Conservation (phyloP, 2,888 invertebrate species). For the Hermodice carunculata region DNA sequence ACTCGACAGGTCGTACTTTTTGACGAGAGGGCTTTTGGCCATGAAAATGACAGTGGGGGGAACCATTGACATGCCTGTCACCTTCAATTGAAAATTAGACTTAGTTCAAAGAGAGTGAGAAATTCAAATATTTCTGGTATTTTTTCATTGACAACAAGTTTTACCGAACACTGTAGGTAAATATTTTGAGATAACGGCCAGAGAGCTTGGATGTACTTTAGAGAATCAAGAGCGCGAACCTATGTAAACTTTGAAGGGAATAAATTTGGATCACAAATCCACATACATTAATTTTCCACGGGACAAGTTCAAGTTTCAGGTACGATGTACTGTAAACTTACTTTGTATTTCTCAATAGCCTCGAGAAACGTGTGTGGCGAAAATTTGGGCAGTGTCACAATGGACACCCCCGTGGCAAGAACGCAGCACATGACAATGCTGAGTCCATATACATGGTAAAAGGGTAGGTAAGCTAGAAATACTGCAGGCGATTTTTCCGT, state of each 20-base stretch:
- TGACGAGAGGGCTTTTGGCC: slow-evolving; percentile 77
- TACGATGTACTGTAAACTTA: slow-evolving; percentile 43
- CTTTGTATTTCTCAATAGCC: slow-evolving; percentile 76
- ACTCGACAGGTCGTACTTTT: slow-evolving; percentile 82
- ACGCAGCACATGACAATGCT: slow-evolving; percentile 9
- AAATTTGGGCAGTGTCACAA: slow-evolving; percentile 79
- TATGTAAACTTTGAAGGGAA: too few relatives aligned
- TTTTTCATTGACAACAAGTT: too few relatives aligned
- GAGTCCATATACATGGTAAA: slow-evolving; percentile 34
- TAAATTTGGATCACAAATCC: too few relatives aligned
- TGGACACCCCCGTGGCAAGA: slow-evolving; percentile 10
- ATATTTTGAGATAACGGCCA: too few relatives aligned
- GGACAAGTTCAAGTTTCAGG: too few relatives aligned
- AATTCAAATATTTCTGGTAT: too few relatives aligned
- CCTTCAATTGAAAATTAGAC: slow-evolving; percentile 69
- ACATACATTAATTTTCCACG: too few relatives aligned
- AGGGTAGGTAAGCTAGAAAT: slow-evolving; percentile 22
- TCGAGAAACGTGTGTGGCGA: slow-evolving; percentile 77
- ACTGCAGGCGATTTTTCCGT: too few relatives aligned
- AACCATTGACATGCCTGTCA: slow-evolving; percentile 79
- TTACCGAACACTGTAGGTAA: too few relatives aligned
- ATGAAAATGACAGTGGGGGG: slow-evolving; percentile 87
- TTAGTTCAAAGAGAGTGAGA: too few relatives aligned
- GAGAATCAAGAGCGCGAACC: too few relatives aligned
- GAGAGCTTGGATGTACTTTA: too few relatives aligned